A percentile compares a stretch with the other conserved stretches of the same genome.
Conservation (phyloP, 2,113 vertebrate genomes). For the human (Homo sapiens) region DNA sequence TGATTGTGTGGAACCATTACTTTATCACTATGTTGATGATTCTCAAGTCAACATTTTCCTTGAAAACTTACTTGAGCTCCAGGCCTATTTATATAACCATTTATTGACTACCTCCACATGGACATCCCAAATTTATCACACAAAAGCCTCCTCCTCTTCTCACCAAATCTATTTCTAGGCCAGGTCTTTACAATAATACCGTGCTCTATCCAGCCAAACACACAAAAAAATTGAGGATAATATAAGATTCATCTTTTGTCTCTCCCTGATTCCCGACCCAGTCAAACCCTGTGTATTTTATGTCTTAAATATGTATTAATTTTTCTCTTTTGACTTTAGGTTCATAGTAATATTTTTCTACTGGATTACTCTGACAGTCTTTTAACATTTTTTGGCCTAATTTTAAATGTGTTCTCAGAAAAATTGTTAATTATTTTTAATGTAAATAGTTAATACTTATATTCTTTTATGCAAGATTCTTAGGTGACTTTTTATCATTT, state of each 20-base stretch:
- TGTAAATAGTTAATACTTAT: neutral
- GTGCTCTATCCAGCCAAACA: neutral
- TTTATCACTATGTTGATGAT: neutral
- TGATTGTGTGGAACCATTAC: neutral
- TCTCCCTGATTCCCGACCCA: neutral
- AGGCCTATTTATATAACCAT: neutral
- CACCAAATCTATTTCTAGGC: neutral
- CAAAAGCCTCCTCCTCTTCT: neutral
- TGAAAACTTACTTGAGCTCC: neutral
- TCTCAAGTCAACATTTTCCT: slow-evolving; percentile 14
- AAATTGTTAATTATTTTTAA: neutral
- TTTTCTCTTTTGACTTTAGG: neutral
- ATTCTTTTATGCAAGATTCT: neutral
- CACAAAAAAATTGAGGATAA: neutral
- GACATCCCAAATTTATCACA: neutral
- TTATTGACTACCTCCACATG: neutral
- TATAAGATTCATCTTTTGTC: neutral
- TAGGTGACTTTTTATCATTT: neutral
- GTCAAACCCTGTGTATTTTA: neutral
- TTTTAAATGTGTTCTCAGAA: neutral
- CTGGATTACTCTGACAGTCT: neutral
- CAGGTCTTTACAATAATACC: neutral
- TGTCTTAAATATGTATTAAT: neutral
- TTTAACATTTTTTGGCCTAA: neutral
- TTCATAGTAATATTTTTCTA: neutral